Evolutionary conservation across 2,797 vertebrate genomes (phyloP).

Genomic region (Pelochelys cantorii): DNA sequence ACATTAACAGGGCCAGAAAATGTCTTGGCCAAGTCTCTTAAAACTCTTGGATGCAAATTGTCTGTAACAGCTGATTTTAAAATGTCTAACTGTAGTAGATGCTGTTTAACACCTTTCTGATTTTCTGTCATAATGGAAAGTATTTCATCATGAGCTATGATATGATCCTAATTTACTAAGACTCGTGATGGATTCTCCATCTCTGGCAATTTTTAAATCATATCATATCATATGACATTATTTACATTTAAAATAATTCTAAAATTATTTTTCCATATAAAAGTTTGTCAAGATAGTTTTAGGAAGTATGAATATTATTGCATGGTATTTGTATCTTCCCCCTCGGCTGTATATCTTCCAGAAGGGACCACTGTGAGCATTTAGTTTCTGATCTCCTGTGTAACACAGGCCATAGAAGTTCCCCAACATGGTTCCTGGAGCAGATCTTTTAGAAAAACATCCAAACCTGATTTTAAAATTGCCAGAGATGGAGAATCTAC

Average conservation of each 20-base stretch:
- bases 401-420: background rate
- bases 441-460: background rate
- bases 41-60: background rate
- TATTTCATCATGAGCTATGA: background rate
- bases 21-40: background rate
- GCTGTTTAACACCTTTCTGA: background rate
- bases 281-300: background rate
- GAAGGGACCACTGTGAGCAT: background rate
- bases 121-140: background rate
- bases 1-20: background rate
- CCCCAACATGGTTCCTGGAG: background rate
- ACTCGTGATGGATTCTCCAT: no score
- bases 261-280: background rate
- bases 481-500: background rate
- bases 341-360: no score
- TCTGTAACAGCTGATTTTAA: background rate
- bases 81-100: fast-evolving
- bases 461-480: background rate
- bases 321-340: background rate
- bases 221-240: background rate
- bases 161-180: background rate
- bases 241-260: background rate
- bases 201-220: no score
- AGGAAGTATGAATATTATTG: background rate
- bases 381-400: background rate